Evolutionary conservation across 1,140 invertebrate species (phyloP).

Genomic region (Campoletis sonorensis): DNA sequence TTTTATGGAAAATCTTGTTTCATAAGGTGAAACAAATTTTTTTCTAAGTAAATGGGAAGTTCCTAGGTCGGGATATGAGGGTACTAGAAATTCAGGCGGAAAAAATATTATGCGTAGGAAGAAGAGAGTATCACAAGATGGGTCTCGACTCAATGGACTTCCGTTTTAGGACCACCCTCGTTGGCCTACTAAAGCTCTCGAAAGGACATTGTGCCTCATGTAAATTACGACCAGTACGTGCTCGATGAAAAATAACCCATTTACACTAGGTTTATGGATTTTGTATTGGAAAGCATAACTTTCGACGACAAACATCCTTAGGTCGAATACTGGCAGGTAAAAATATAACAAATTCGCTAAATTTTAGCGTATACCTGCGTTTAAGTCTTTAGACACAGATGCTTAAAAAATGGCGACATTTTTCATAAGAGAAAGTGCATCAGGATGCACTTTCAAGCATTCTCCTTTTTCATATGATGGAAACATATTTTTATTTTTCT

Average conservation of each 20-base stretch:
- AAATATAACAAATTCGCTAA: neutral
- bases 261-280: neutral
- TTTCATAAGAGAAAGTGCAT: too few species aligned
- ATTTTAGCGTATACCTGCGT: neutral
- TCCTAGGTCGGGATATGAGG: neutral
- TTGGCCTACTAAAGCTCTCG: conserved; percentile 12
- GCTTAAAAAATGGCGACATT: too few species aligned
- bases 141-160: conserved; percentile 52
- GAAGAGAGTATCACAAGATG: neutral
- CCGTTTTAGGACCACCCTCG: conserved; percentile 53
- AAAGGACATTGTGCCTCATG: neutral
- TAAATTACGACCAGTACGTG: neutral
- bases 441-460: too few species aligned
- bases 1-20: too few species aligned
- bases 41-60: neutral
- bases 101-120: neutral
- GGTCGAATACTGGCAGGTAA: neutral
- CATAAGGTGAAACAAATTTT: neutral
- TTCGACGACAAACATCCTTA: neutral
- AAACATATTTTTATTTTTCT: too few species aligned
- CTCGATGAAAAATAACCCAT: neutral
- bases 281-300: neutral
- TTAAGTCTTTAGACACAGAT: neutral
- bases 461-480: too few species aligned
- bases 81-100: neutral